Base-by-base conservation (phyloP, 2,888 invertebrate species). In the Lottia gigantea region DNA sequence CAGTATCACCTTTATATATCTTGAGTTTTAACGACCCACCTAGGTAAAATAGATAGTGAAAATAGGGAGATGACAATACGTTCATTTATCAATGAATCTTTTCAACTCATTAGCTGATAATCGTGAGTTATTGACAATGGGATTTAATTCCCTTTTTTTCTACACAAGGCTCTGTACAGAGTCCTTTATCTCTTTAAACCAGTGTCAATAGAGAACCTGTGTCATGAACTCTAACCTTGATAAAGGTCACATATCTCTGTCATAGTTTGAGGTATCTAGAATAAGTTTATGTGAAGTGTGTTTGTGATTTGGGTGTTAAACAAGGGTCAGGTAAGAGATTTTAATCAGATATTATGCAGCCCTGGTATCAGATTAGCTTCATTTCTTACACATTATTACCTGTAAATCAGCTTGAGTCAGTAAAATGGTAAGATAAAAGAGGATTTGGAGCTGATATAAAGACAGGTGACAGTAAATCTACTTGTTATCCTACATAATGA, bases 191-290 rank as follows among this genome's bases (percentile, higher is more conserved):
- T 55, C 19, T 23, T 23, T 12, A 55, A 55, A 19, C 19, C 23
- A 23, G 11, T 23, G 55, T 55, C 55, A 55, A 55, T 55, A 55
- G 23, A 55, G 40, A 23, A 55, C 55, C 55, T 55, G 55, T 55
- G 55, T 55, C 55, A 14, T 14, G 55, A 55, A 55, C 55, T 55
- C 23, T 55, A 23, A 55, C 55, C 55, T 23, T 23, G 40, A 19
- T 14, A 55, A 3, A 19, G 23, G 55, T 55, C 55, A 55, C 55
- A 55, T 23, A 55, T 55, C 55, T 55, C 55, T 55, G 19, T 55
- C 55, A 55, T 55, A 55, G 19, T 55, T 55, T 55, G 23, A 12
- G 55, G 23, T 23, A 11, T 23, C 19, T 11, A 19, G 19, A 55
- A 12, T 55, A 23, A 23, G 19, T 55, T 19, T 55, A 55, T 23